Evolutionary conservation across 2,888 invertebrate species (phyloP).

Genomic region (Chalcis sispes): DNA sequence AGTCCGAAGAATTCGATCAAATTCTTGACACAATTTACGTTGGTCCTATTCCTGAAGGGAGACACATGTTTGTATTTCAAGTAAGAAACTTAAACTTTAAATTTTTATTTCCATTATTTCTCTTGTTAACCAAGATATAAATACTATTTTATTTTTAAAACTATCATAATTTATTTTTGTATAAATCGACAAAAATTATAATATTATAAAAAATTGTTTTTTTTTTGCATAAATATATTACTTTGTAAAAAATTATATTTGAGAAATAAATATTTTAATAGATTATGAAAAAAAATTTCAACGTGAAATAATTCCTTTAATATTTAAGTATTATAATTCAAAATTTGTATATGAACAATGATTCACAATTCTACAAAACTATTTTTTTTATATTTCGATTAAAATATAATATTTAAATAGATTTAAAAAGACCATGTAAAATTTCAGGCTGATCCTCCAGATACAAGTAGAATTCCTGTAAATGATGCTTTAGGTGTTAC

Average conservation of each 20-base stretch:
- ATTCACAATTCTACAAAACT: background rate
- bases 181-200: too few relatives aligned
- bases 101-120: too few relatives aligned
- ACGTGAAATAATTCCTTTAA: too few relatives aligned
- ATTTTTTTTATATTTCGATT: slow-evolving; percentile 66
- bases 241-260: too few relatives aligned
- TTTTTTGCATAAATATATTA: too few relatives aligned
- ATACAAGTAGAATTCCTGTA: slow-evolving; percentile 94
- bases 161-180: too few relatives aligned
- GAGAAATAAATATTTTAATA: too few relatives aligned
- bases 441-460: slow-evolving; percentile 94
- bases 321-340: too few relatives aligned
- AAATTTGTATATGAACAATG: background rate
- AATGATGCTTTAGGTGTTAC: slow-evolving; percentile 99
- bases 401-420: slow-evolving; percentile 14
- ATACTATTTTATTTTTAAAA: too few relatives aligned
- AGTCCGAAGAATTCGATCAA: slow-evolving; percentile 97
- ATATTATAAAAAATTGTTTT: too few relatives aligned
- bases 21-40: slow-evolving; percentile 98
- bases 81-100: slow-evolving; percentile 75
- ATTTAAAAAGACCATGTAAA: slow-evolving; percentile 32
- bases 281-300: too few relatives aligned
- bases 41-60: slow-evolving; percentile 97
- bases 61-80: slow-evolving; percentile 96
- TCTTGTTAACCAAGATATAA: too few relatives aligned